phyloP scores from a whole-genome alignment of 1,140 invertebrate genomes.

The Saccostrea cuccullata region DNA sequence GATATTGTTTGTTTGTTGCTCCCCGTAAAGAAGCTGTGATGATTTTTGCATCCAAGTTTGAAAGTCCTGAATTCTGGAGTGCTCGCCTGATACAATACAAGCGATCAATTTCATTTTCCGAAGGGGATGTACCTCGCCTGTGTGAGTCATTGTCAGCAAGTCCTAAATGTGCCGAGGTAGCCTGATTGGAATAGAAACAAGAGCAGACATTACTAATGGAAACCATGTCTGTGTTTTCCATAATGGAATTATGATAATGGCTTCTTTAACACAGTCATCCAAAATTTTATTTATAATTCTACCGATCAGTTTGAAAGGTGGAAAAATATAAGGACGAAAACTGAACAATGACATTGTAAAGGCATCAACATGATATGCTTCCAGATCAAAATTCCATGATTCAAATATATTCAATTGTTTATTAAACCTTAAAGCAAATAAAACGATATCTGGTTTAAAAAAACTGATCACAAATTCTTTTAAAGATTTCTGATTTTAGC shows the following conservation, averaged over 20 bases:
- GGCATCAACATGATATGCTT: slow-evolving; percentile 28
- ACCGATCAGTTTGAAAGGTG: slow-evolving; percentile 45
- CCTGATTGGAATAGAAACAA: slow-evolving; percentile 40
- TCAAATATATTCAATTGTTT: too few relatives aligned
- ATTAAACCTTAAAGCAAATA: too few relatives aligned
- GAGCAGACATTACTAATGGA: slow-evolving; percentile 30
- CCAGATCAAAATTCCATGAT: slow-evolving; percentile 43
- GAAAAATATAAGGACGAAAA: slow-evolving; percentile 45
- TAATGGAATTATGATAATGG: slow-evolving; percentile 36
- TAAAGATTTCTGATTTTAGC: too few relatives aligned
- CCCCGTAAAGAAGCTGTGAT: slow-evolving; percentile 42
- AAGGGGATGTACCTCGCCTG: slow-evolving; percentile 3
- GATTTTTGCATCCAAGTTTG: slow-evolving; percentile 18
- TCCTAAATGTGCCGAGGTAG: slow-evolving; percentile 43
- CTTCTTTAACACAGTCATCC: slow-evolving; percentile 26
- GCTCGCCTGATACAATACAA: slow-evolving; percentile 37
- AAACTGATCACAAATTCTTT: too few relatives aligned
- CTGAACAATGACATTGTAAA: slow-evolving; percentile 24
- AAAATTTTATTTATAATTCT: slow-evolving; percentile 41
- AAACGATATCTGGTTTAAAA: too few relatives aligned
- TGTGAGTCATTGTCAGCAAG: not conserved
- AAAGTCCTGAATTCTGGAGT: too few relatives aligned
- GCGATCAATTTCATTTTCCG: slow-evolving; percentile 31
- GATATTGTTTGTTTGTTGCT: slow-evolving; percentile 49
- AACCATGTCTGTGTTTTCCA: slow-evolving; percentile 46